Percentiles rank a stretch among this genome's conserved stretches.
phyloP scores from a whole-genome alignment of 2,888 invertebrate genomes.

The Sepioteuthis lessoniana region DNA sequence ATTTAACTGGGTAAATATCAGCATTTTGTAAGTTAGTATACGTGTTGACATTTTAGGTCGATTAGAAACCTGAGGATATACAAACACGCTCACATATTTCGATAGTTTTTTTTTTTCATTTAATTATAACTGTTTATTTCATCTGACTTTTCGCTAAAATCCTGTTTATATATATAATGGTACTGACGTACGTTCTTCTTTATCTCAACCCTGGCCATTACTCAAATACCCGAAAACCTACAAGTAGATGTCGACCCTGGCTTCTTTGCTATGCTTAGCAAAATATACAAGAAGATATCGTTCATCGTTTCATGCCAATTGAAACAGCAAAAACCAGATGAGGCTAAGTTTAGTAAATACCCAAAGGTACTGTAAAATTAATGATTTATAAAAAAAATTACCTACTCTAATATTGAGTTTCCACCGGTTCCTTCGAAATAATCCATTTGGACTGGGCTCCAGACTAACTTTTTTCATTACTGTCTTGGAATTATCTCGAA shows the following conservation, averaged over 20 bases:
- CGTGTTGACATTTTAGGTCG: not conserved
- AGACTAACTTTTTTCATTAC: no score
- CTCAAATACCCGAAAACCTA: not conserved
- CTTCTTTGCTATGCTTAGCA: not conserved
- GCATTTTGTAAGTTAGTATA: not conserved
- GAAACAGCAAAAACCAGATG: not conserved
- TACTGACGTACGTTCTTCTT: no score
- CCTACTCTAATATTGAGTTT: no score
- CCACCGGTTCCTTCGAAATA: no score
- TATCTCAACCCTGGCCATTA: not conserved
- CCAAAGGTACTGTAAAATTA: not conserved
- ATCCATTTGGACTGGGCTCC: no score
- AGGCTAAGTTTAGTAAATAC: not conserved
- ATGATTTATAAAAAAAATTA: not conserved
- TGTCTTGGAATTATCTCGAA: no score
- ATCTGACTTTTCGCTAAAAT: not conserved
- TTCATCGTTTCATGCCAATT: not conserved
- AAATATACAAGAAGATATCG: not conserved
- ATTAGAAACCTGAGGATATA: not conserved
- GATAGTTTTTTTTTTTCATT: not conserved
- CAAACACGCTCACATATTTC: not conserved
- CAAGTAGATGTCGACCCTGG: not conserved
- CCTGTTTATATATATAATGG: not conserved
- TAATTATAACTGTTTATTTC: not conserved
- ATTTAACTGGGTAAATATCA: not conserved